Evolutionary conservation across 1,140 invertebrate genomes (phyloP).

Genomic region (Platyscapa corneri): DNA sequence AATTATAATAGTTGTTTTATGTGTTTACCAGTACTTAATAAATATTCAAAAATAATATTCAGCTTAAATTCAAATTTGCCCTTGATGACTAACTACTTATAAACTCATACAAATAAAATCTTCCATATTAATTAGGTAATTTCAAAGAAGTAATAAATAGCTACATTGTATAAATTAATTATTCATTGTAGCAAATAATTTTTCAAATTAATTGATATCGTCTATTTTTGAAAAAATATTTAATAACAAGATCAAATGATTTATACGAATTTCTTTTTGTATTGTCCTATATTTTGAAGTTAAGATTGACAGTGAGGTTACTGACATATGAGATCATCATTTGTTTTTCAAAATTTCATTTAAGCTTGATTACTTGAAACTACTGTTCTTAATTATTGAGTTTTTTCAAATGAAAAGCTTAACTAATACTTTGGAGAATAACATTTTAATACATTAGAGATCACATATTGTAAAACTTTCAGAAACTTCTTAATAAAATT

Average conservation of each 20-base stretch:
- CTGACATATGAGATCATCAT: background rate
- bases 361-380: background rate
- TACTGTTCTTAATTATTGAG: no score
- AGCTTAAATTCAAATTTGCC: background rate
- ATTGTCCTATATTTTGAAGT: background rate
- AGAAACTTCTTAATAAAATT: no score
- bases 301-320: background rate
- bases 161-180: background rate
- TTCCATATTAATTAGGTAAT: no score
- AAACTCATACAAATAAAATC: no score
- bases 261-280: background rate
- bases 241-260: background rate
- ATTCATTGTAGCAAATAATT: background rate
- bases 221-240: background rate
- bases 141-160: background rate
- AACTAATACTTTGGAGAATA: no score
- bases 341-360: conserved; percentile 1
- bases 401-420: no score
- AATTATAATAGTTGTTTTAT: background rate
- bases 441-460: no score
- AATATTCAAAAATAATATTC: background rate
- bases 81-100: background rate
- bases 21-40: background rate
- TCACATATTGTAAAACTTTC: no score
- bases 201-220: no score